Base-by-base conservation (phyloP, 2,797 vertebrate genomes). In the Fistularia tabacaria region DNA sequence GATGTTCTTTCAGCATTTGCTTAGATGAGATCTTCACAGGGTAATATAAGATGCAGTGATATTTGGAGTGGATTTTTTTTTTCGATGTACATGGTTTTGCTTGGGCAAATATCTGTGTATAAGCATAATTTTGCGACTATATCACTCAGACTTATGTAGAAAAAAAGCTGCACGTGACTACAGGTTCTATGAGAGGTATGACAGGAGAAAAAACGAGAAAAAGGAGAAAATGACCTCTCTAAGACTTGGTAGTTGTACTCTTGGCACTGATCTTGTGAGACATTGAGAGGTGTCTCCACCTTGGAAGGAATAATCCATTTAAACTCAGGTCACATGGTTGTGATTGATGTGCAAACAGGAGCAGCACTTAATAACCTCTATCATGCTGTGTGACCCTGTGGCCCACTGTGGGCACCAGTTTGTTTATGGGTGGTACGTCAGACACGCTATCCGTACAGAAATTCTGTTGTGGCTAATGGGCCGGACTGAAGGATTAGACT, bases 401-500 rank as follows among this genome's bases (percentile, higher is more conserved):
- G 72, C 67, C 77, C 51, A 47, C 50, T 51, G 84, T 76, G 5
- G 73, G 71, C 86, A 78, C 70, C 77, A 70, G 91, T 93, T 93
- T 95, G 92, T 94, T 94, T 93, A 92, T 76, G 88, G 92, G 91
- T 84, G 81, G 87, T 88, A 86, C 88, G 81, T 88, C 85, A 83
- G 90, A 92, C 91, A 92, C 79, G 84, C 83, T 79, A 88, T 88
- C 87, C 78, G 62, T 69, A 84, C 81, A 80, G 85, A 90, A 90
- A 89, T 89, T 91, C 90, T 77, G 64, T 88, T 90, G 89, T 64
- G 82, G 82, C 87, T 92, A 92, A 94, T 68, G 67, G 90, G 89
- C 87, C 70, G 85, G 89, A 87, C 83, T 95, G 94, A 98, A 90
- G 90, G 91, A 97, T 96, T 95, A 86, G 83, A 87, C 92, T 97